Base-by-base conservation (phyloP, 2,113 vertebrate genomes). In the Rattus rattus region DNA sequence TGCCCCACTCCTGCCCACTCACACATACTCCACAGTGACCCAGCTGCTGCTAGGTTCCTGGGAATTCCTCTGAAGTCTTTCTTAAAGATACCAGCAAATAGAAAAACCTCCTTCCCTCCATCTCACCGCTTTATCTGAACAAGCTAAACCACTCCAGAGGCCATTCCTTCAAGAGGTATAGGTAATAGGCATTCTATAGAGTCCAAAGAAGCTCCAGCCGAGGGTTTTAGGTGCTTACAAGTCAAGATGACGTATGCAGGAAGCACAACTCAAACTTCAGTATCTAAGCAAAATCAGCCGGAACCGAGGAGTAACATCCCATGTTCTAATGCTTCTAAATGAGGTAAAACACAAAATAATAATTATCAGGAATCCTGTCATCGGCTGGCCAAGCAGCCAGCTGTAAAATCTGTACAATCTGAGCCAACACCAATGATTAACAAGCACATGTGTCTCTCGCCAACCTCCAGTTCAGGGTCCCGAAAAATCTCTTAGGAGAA, bases 361-460 rank as follows among this genome's bases (percentile, higher is more conserved):
- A 79, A 92, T 86, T 14, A 67, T 63, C 49, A 88, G 19, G 33
- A 67, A 91, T 67, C 72, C 61, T 39, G 65, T 63, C 49, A 84
- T 56, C 30, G 39, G 28, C 43, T 49, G 16, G 49, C 33, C 76
- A 92, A 79, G 70, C 28, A 92, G n/a, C 26, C 77, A 93, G 39
- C n/a, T 89, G 11, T 81, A 94, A 96, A 77, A 76, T 77, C 61
- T 30, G 9, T 20, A 75, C 36, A 63, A 81, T 47, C 13, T 30
- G 47, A 91, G 77, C 49, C 20, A 88, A 91, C 17, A 39, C 81
- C 75, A 95, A 92, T 69, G 33, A 94, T 94, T 54, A 90, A 73
- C 85, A 73, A 92, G 94, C 65, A 63, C 14, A 56, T 49, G 24
- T 56, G 79, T 61, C 70, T 86, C 67, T 54, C 47, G 52, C 54